Evolutionary conservation across 2,113 vertebrate species (phyloP).

Genomic region (Gymnobelideus leadbeateri): DNA sequence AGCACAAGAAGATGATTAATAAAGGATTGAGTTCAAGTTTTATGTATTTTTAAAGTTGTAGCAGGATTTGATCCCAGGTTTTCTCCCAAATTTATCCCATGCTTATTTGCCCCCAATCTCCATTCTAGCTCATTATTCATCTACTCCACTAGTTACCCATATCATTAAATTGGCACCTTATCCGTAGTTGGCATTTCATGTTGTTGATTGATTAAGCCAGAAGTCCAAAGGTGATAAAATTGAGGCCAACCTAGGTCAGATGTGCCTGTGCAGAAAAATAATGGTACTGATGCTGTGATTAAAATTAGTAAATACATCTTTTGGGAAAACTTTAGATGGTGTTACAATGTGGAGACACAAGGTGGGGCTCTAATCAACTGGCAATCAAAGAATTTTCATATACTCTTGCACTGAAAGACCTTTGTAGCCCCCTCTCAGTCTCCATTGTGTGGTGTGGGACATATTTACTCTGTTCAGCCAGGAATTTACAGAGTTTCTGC

Average conservation of each 20-base stretch:
- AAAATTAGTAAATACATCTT: neutral
- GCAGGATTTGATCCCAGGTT: neutral
- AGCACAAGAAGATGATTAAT: neutral
- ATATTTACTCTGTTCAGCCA: neutral
- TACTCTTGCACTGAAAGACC: neutral
- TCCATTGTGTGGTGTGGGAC: neutral
- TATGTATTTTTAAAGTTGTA: neutral
- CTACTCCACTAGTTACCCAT: neutral
- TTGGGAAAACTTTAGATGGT: neutral
- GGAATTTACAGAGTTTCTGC: neutral
- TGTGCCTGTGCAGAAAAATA: neutral
- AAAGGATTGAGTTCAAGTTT: neutral
- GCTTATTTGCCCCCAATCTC: neutral
- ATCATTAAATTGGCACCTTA: neutral
- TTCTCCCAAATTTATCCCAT: neutral
- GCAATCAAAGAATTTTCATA: neutral
- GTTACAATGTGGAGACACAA: conserved; percentile 61
- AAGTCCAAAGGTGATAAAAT: neutral
- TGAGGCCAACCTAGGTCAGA: neutral
- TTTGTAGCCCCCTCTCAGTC: neutral
- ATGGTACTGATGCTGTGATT: neutral
- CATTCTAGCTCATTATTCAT: neutral
- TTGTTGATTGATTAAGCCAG: neutral
- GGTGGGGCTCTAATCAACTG: conserved; percentile 69
- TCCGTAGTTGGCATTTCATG: neutral